Conservation (phyloP, 2,888 invertebrate species). For the Agrotis clavis region DNA sequence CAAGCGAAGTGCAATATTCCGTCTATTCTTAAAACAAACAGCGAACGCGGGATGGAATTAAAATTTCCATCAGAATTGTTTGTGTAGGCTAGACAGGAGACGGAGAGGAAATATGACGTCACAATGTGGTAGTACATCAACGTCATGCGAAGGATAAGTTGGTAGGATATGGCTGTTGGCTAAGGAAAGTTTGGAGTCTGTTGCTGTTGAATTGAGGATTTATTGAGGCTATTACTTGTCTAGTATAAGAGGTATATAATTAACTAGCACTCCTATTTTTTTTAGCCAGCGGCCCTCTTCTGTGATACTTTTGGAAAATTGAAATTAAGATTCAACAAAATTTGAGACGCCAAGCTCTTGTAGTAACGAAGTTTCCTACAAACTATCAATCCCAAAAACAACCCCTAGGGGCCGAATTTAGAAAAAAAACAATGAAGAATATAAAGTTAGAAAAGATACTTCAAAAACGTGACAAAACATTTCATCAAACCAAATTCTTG, state of each 20-base stretch:
- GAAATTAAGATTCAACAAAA: too few species aligned
- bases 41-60: conserved; percentile 70
- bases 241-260: too few species aligned
- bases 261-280: too few species aligned
- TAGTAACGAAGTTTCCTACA: too few species aligned
- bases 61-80: conserved; percentile 79
- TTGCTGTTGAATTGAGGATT: not conserved
- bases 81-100: conserved; percentile 63
- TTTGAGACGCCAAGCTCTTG: too few species aligned
- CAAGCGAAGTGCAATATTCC: conserved; percentile 69
- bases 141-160: conserved; percentile 28
- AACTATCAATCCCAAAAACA: too few species aligned
- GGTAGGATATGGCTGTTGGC: conserved; percentile 1
- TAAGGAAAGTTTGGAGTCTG: conserved; percentile 8
- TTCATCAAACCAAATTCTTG: too few species aligned
- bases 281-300: too few species aligned
- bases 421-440: too few species aligned
- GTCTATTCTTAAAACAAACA: conserved; percentile 74
- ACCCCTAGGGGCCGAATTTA: too few species aligned
- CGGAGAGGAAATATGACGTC: conserved; percentile 55
- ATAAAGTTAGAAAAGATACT: not conserved
- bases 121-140: conserved; percentile 51
- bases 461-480: too few species aligned
- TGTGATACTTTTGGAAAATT: too few species aligned
- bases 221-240: not conserved